A percentile compares a stretch with the other conserved stretches of the same genome.
phyloP scores from a whole-genome alignment of 2,888 invertebrate genomes.

The Anticlea derivata region DNA sequence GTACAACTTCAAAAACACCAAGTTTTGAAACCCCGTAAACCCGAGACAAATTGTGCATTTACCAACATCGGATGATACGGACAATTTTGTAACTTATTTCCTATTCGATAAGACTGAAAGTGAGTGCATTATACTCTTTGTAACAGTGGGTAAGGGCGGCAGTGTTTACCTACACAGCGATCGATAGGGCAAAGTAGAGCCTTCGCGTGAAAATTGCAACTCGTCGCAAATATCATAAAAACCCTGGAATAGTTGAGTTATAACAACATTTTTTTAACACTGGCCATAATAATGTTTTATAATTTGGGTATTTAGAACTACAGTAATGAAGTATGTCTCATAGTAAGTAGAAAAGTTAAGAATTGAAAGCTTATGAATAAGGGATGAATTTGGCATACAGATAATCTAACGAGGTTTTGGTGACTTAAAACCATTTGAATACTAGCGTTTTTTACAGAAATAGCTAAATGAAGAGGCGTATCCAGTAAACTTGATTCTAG shows the following conservation, averaged over 20 bases:
- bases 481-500: constrained; percentile 42
- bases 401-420: no score
- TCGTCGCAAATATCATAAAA: constrained; percentile 56
- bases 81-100: constrained; percentile 30
- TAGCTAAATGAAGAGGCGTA: constrained; percentile 32
- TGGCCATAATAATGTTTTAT: no score
- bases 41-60: constrained; percentile 36
- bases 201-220: constrained; percentile 81
- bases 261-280: no score
- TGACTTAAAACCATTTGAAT: neutral
- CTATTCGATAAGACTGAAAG: constrained; percentile 27
- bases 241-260: constrained; percentile 48
- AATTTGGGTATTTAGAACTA: no score
- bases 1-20: constrained; percentile 31
- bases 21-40: constrained; percentile 34
- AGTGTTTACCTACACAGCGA: constrained; percentile 77
- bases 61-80: constrained; percentile 3
- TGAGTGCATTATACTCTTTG: constrained; percentile 40
- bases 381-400: no score
- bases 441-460: neutral
- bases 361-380: no score
- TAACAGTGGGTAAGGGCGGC: constrained; percentile 65
- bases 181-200: constrained; percentile 68
- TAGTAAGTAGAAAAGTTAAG: no score
- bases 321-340: no score